Evolutionary conservation across 1,140 invertebrate species (phyloP).

Genomic region (Diachasma alloeum): DNA sequence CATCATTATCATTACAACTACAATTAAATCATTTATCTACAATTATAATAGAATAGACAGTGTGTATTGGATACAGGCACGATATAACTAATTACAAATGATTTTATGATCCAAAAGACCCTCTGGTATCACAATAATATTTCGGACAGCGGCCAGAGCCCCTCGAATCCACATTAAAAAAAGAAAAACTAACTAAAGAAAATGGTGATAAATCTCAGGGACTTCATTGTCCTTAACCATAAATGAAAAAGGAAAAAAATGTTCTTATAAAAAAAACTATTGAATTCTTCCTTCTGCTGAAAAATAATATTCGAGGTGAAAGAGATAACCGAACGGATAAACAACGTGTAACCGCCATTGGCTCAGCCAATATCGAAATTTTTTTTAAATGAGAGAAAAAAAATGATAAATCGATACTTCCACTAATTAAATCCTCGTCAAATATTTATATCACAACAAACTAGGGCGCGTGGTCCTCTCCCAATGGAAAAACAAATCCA

Average conservation of each 20-base stretch:
- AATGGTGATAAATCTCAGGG: constrained; percentile 40
- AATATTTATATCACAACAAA: constrained; percentile 55
- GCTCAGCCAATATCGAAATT: constrained; percentile 46
- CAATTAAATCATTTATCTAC: constrained; percentile 50
- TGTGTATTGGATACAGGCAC: constrained; percentile 61
- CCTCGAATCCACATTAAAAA: neutral
- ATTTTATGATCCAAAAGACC: constrained; percentile 50
- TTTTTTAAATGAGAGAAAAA: constrained; percentile 8
- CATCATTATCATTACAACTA: constrained; percentile 30
- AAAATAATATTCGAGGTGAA: neutral
- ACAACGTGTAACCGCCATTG: constrained; percentile 42
- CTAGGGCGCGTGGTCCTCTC: constrained; percentile 28
- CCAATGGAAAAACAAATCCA: neutral
- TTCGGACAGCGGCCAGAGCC: constrained; percentile 36
- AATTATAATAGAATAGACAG: constrained; percentile 53
- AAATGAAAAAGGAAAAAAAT: neutral
- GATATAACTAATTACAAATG: constrained; percentile 60
- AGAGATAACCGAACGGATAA: constrained; percentile 31
- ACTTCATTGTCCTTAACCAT: constrained; percentile 48
- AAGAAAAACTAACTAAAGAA: constrained; percentile 12
- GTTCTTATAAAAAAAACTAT: neutral
- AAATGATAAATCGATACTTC: constrained; percentile 26
- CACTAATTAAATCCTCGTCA: constrained; percentile 35
- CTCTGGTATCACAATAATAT: constrained; percentile 56
- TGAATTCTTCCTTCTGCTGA: no score